Base-by-base conservation (phyloP, 2,113 vertebrate genomes). In the Pachyramphus minor region DNA sequence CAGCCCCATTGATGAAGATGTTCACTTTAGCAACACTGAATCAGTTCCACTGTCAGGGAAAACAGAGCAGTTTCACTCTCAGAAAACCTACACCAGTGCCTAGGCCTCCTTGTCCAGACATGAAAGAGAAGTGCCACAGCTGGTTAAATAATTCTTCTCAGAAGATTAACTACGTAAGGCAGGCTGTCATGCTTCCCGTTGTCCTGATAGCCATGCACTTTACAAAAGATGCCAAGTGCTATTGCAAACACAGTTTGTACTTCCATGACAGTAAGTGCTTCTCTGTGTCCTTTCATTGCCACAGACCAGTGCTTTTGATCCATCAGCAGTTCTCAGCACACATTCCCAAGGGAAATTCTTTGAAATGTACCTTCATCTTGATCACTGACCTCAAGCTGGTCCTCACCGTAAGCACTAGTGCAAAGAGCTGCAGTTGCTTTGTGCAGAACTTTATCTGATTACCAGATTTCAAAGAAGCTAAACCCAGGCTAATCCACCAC, bases 321-420 rank as follows among this genome's bases (percentile, higher is more conserved):
- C 95, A 93, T 97, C 83, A 97, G 89, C 95, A 89, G 75, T 59
- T 92, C 89, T 92, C 33, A 10, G 94, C 14, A 11, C 89, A 92
- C 95, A 91, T 97, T 98, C 96, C 94, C 95, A 85, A 93, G 92
- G 92, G 95, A 96, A 97, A 92, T 92, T 95, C 96, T 97, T 98
- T 98, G 97, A 98, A 98, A 97, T 91, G 71, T 96, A 97, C 96
- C 97, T 97, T 95, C 93, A 96, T 98, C 96, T 97, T 96, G 94
- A 98, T 97, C 89, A 84, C 96, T 97, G 89, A 93, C 95, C 96
- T 95, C 77, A 92, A 91, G 92, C 85, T 97, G 94, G 96, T 95
- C 93, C 39, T 17, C 75, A 93, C 58, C 27, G 0, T 87, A 91
- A 97, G 96, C 90, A 35, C 85, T 49, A 69, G 66, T 72, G 95